These are phyloP conservation scores for Macaria notata DNA, from an alignment of 2,888 invertebrate species.

Conservation along the genomic window DNA sequence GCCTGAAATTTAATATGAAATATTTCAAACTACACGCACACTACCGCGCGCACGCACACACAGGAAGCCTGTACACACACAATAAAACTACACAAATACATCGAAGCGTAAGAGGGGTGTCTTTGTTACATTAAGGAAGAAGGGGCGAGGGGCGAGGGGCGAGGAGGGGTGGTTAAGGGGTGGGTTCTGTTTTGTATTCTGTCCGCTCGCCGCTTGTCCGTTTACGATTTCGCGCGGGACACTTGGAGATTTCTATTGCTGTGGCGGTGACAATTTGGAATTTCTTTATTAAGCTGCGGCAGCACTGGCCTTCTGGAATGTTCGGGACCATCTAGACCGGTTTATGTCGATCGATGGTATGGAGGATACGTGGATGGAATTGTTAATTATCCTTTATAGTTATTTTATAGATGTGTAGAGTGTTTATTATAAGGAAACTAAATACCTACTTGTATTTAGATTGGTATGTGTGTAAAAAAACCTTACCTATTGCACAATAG, in stretches of 20 bases:
- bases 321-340: conserved; percentile 1
- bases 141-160: conserved; percentile 67
- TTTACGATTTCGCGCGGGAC: conserved; percentile 79
- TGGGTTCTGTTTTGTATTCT: conserved; percentile 75
- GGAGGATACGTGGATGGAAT: background rate
- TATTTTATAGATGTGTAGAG: too few relatives aligned
- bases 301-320: conserved; percentile 29
- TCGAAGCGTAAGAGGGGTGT: conserved; percentile 76
- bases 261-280: conserved; percentile 61
- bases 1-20: conserved; percentile 79
- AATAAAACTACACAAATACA: conserved; percentile 67
- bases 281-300: conserved; percentile 67
- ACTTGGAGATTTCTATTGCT: conserved; percentile 74
- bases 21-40: conserved; percentile 63
- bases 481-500: too few relatives aligned
- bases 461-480: too few relatives aligned
- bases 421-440: too few relatives aligned
- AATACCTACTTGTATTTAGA: too few relatives aligned
- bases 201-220: conserved; percentile 68
- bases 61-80: conserved; percentile 64
- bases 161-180: conserved; percentile 43
- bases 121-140: conserved; percentile 82
- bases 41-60: conserved; percentile 37
- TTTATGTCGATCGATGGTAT: conserved; percentile 1
- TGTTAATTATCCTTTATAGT: too few relatives aligned